Conservation (phyloP, 2,797 vertebrate genomes). For the Ctenopoma kingsleyae region DNA sequence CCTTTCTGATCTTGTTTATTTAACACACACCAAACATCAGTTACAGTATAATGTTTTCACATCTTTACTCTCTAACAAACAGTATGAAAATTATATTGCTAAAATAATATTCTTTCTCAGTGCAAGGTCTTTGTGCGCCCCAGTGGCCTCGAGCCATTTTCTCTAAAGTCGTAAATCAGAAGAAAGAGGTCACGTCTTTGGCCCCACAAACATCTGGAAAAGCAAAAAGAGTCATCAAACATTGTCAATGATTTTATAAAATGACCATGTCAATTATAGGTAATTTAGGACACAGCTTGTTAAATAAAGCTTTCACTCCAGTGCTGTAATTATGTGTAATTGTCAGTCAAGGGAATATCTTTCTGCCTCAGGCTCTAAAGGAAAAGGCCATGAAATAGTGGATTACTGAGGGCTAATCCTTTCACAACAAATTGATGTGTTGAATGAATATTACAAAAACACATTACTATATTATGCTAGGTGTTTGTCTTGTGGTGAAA, state of each 20-base stretch:
- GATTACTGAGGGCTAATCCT: slow-evolving; percentile 55
- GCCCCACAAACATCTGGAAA: slow-evolving; percentile 76
- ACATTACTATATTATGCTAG: not conserved
- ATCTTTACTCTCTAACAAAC: slow-evolving; percentile 19
- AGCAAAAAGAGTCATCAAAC: slow-evolving; percentile 67
- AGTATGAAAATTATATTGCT: slow-evolving; percentile 10
- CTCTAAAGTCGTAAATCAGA: slow-evolving; percentile 68
- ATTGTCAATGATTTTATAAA: slow-evolving; percentile 78
- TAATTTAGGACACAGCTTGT: slow-evolving; percentile 78
- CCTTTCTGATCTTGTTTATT: slow-evolving; percentile 35
- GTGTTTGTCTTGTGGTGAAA: not conserved
- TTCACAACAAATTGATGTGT: slow-evolving; percentile 26
- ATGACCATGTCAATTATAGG: slow-evolving; percentile 77
- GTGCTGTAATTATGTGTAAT: slow-evolving; percentile 76
- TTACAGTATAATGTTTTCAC: slow-evolving; percentile 13
- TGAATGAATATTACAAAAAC: slow-evolving; percentile 14
- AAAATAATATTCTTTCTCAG: slow-evolving; percentile 28
- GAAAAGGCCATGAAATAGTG: slow-evolving; percentile 42
- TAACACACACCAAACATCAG: not conserved
- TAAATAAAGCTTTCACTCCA: slow-evolving; percentile 79
- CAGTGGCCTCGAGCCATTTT: slow-evolving; percentile 47
- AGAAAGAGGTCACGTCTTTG: slow-evolving; percentile 55
- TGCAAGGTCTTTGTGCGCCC: slow-evolving; percentile 11
- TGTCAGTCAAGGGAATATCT: slow-evolving; percentile 74
- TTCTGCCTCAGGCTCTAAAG: slow-evolving; percentile 25